phyloP scores from a whole-genome alignment of 2,797 vertebrate species.

The Phataginus tricuspis region DNA sequence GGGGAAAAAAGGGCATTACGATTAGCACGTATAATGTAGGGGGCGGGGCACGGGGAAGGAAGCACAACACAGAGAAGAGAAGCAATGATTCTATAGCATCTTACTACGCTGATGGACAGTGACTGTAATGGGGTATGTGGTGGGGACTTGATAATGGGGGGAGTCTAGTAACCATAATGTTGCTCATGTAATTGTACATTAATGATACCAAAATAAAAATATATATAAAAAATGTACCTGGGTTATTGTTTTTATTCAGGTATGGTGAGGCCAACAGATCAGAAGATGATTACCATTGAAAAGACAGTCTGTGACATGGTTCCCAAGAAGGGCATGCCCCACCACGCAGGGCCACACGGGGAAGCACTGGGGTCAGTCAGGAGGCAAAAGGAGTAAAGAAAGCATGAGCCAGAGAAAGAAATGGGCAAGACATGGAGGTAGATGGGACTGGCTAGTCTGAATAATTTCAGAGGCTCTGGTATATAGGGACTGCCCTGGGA shows the following conservation, averaged over 20 bases:
- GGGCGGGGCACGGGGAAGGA: no score
- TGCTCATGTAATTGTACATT: no score
- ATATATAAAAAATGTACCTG: neutral
- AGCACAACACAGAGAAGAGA: no score
- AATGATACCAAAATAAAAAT: no score
- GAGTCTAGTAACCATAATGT: no score
- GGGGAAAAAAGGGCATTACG: no score
- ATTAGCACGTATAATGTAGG: no score
- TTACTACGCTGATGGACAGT: no score
- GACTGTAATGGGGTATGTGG: no score
- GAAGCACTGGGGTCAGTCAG: neutral
- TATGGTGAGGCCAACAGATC: neutral
- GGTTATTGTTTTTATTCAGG: neutral
- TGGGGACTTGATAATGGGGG: no score
- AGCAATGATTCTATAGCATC: no score
- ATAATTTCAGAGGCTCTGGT: neutral
- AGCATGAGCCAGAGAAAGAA: neutral
- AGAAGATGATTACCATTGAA: neutral
- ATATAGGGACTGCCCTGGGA: neutral
- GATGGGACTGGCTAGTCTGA: neutral
- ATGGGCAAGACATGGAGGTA: neutral
- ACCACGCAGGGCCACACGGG: rapidly evolving
- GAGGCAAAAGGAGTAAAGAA: neutral
- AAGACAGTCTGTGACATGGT: neutral
- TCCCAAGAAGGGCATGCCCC: neutral